These are phyloP conservation scores for Aphodius sticticus DNA, from an alignment of 2,888 invertebrate species.

Conservation along the genomic window DNA sequence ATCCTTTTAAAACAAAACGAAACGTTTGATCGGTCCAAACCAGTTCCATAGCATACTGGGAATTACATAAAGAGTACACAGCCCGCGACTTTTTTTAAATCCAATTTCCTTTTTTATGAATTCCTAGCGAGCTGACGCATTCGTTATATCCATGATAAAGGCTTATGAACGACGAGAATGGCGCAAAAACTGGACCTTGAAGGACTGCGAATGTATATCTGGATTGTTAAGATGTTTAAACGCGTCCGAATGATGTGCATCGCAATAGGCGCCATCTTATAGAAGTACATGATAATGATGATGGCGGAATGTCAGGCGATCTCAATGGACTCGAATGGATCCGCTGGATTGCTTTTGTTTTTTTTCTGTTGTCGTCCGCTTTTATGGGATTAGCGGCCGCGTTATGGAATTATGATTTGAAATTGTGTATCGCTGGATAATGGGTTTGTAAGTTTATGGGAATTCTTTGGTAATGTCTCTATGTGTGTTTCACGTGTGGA, in stretches of 20 bases:
- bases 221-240: neutral
- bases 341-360: neutral
- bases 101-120: neutral
- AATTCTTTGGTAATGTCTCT: neutral
- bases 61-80: neutral
- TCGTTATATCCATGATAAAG: neutral
- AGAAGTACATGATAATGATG: neutral
- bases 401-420: slow-evolving; percentile 4
- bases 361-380: neutral
- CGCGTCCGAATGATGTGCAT: neutral
- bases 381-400: neutral
- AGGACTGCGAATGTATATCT: neutral
- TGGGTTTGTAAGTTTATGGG: neutral
- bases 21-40: neutral
- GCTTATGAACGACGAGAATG: neutral
- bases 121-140: neutral
- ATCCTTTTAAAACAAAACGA: neutral
- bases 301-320: neutral
- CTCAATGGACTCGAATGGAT: neutral
- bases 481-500: neutral
- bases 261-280: neutral
- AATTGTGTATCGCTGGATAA: neutral
- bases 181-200: neutral
- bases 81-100: neutral
- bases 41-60: neutral